Evolutionary conservation across 1,140 invertebrate species (phyloP).

Genomic region (Cyclina sinensis): DNA sequence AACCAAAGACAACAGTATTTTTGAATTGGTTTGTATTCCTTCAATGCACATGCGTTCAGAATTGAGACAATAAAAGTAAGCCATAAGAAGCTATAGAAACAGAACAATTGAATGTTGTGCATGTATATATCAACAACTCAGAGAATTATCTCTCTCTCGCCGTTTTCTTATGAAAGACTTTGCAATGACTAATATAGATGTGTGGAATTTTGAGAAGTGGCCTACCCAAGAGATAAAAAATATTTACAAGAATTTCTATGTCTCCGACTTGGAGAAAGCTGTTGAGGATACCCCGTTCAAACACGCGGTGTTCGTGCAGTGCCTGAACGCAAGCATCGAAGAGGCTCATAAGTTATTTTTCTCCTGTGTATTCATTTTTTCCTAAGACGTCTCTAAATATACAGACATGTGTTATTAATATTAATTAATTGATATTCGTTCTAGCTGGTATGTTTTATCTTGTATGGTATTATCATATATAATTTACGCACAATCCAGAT

Average conservation of each 20-base stretch:
- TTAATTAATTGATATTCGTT: too few species aligned
- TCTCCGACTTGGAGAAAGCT: conserved; percentile 50
- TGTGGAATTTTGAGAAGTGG: conserved; percentile 77
- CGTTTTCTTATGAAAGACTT: not conserved
- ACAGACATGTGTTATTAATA: too few species aligned
- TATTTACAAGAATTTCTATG: conserved; percentile 68
- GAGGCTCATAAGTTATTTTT: conserved; percentile 71
- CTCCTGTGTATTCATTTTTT: too few species aligned
- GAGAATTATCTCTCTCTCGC: not conserved
- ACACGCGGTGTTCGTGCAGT: conserved; percentile 78
- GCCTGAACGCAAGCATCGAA: conserved; percentile 67
- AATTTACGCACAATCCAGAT: too few species aligned
- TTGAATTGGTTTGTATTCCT: not conserved
- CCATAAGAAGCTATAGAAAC: not conserved
- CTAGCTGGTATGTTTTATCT: too few species aligned
- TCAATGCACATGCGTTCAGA: too few species aligned
- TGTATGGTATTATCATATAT: too few species aligned
- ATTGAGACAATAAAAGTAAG: too few species aligned
- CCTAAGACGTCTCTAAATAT: too few species aligned
- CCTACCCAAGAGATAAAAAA: conserved; percentile 67
- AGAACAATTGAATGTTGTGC: not conserved
- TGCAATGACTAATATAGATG: conserved; percentile 59
- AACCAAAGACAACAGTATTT: too few species aligned
- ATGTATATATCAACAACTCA: not conserved
- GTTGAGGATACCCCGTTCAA: conserved; percentile 66